Evolutionary conservation across 2,113 vertebrate species (phyloP), one percentile per base, ranked within the genome.

Genomic region (Plectropomus leopardus): DNA sequence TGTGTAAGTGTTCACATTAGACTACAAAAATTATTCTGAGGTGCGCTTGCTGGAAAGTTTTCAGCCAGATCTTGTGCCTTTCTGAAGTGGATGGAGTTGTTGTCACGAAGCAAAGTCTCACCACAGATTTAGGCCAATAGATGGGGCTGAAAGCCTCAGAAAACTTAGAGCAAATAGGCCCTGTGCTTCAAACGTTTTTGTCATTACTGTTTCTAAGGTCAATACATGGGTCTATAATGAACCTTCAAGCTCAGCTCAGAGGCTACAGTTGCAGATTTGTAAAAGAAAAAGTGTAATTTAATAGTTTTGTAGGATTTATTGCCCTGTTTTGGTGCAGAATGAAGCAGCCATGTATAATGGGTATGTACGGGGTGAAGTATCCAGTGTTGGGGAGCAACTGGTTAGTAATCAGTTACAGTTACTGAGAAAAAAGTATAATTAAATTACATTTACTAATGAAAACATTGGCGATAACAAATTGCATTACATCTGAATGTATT

Each of bases 81-180:
- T 40, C 17, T 63, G n/a, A 23, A 63, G 9, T 11, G 6, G 32
- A 42, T 30, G 30, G 34, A 32, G 30, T 42, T 61, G 5, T 26
- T 30, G 32, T 13, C 10, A 59, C 28, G 47, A 24, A 45, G 23
- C 63, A 21, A 21, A 21, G 14, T 3, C 9, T 57, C 19, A 1
- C 1, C 19, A 9, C 36, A 1, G 42, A 34, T 54, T 21, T 17
- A 48, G 47, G 58, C 72, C 64, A 76, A 65, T 57, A 61, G 61
- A 55, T 67, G 54, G 68, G 0, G 54, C 36, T 82, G 32, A 59
- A 67, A 74, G 54, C 17, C 26, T 8, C 19, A 47, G 19, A 23
- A 19, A 57, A 4, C 3, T 3, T 64, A 28, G 36, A 23, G 2
- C 10, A 15, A 26, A 9, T 47, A 15, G 5, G 32, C 14, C 13